Base-by-base conservation (phyloP, 2,797 vertebrate genomes). In the Ciconia nigra region DNA sequence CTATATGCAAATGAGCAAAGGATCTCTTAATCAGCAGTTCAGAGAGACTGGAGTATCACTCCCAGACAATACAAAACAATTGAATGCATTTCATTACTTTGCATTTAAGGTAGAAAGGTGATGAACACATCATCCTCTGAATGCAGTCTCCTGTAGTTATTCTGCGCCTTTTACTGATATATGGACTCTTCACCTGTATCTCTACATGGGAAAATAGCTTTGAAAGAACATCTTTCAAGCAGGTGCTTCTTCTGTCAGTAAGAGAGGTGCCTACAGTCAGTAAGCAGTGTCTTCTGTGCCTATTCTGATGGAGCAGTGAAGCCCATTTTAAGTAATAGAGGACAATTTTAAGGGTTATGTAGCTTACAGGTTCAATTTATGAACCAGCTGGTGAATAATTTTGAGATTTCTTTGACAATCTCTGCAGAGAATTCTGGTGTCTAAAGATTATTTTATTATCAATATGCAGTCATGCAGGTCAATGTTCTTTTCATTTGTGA, bases 401-500 rank as follows among this genome's bases (percentile, higher is more conserved):
- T 54, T 58, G 93, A 69, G 84, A 61, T 94, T 96, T 87, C 81
- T 79, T 70, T 83, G 95, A 83, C 87, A 76, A 49, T 24, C 16
- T 77, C 83, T 54, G 61, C 71, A 87, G 89, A 85, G 85, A 41
- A 39, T 78, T 78, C 58, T 37, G 37, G 17, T 94, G 52, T 54
- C 76, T 84, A 4, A 62, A 93, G 87, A 93, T 97, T 83, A 87
- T 96, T 95, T 95, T 82, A 83, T 94, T 97, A 94, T 92, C 97
- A 90, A 83, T 84, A 86, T 22, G 65, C 95, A 97, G 69, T 87
- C 95, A 79, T 55, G 57, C 83, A 87, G 96, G 97, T 97, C 96
- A 96, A 65, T 52, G 59, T 83, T 96, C 90, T 96, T 93, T 94
- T 97, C 87, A 65, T 96, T 98, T 97, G 89, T 90, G 88, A 96